phyloP scores from a whole-genome alignment of 1,140 invertebrate genomes.

The Sitodiplosis mosellana region DNA sequence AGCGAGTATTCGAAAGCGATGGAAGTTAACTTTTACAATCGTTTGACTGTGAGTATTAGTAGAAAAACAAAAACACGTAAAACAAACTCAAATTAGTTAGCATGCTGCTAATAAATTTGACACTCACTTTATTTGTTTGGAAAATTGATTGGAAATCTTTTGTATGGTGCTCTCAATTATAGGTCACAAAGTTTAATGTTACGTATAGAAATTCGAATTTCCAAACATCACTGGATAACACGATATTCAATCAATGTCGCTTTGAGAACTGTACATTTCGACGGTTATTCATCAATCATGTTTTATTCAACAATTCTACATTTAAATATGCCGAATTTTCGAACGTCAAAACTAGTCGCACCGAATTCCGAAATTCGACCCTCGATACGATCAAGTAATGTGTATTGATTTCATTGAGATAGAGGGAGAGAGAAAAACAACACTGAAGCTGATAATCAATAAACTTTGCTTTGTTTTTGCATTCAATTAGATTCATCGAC shows the following conservation, averaged over 20 bases:
- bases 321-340: constrained; percentile 31
- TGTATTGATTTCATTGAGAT: too few species aligned
- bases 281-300: constrained; percentile 31
- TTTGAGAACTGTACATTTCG: constrained; percentile 24
- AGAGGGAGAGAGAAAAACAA: not conserved
- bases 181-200: constrained; percentile 7
- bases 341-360: constrained; percentile 31
- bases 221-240: constrained; percentile 16
- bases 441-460: not conserved
- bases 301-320: constrained; percentile 32
- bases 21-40: not conserved
- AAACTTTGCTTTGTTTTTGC: constrained; percentile 8
- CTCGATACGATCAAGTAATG: constrained; percentile 28
- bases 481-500: constrained; percentile 27
- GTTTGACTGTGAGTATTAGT: too few species aligned
- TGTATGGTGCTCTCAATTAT: too few species aligned
- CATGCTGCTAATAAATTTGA: too few species aligned
- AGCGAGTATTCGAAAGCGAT: constrained; percentile 1
- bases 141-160: not conserved
- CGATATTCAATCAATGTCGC: not conserved
- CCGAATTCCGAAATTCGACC: constrained; percentile 29
- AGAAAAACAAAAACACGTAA: too few species aligned
- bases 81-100: too few species aligned
- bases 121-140: too few species aligned
- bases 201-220: constrained; percentile 31